phyloP scores from a whole-genome alignment of 2,797 vertebrate genomes.

The Xenops minutus region DNA sequence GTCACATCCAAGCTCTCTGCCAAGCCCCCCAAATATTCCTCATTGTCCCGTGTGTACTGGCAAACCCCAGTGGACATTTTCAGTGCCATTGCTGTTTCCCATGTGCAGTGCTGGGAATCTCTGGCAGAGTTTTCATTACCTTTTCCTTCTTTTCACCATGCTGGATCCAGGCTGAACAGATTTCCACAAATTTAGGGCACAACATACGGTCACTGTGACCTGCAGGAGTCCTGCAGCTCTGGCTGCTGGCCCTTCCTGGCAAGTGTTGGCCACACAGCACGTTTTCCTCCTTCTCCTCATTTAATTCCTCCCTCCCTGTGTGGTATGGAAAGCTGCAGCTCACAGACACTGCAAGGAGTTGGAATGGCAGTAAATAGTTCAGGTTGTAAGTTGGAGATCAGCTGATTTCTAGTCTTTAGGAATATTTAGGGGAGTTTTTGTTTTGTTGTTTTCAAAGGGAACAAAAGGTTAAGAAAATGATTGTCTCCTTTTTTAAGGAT shows the following conservation, averaged over 20 bases:
- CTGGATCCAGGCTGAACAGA: background rate
- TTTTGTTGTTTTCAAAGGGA: background rate
- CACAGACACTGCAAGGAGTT: background rate
- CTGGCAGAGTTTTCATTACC: background rate
- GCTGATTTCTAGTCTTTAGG: background rate
- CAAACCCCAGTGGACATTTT: background rate
- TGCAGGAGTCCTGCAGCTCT: background rate
- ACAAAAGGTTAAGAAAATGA: background rate
- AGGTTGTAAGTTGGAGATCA: background rate
- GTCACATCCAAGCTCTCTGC: background rate
- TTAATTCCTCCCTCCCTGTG: background rate
- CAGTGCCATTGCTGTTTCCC: background rate
- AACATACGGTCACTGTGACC: background rate
- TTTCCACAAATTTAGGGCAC: background rate
- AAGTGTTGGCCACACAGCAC: background rate
- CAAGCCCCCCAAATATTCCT: background rate
- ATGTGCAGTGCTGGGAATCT: background rate
- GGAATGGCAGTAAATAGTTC: background rate
- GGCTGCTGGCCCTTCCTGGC: background rate
- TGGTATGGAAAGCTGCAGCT: background rate
- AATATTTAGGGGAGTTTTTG: background rate
- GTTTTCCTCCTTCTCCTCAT: background rate
- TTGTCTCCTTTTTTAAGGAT: background rate
- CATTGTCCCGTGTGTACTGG: rapidly evolving
- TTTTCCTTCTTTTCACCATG: background rate